Evolutionary conservation across 2,888 invertebrate genomes (phyloP), one percentile per base, ranked within the genome.

Genomic region (Meandrusa payeni): DNA sequence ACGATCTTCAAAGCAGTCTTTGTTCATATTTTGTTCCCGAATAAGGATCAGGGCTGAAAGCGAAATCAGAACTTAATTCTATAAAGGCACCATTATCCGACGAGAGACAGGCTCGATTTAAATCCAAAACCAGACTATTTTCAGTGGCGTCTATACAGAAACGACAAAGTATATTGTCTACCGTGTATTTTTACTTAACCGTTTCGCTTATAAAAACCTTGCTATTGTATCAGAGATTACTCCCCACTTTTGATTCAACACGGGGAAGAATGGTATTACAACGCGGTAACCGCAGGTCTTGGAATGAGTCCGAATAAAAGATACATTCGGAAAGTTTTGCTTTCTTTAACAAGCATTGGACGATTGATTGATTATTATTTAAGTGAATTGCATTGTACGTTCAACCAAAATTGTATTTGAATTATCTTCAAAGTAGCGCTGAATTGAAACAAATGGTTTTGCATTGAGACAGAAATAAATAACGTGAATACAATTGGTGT

Each of bases 191-290:
- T 43, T 43, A 32, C 32, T 43, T 38, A 38, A 38, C 38, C 32
- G 37, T 32, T 43, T 23, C 10, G n/a, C 20, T 41, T 23, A 26
- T 43, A 32, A 42, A 36, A 36, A 29, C 15, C 23, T 17, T 31
- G 29, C 36, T 29, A 24, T 36, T 42, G 36, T 42, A 36, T 42
- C 42, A 29, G 29, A 42, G 42, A 42, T 42, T 42, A 36, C 36
- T 29, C 9, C 42, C 36, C 31, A 36, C 42, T 42, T 36, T 42
- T 37, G 36, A 37, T 31, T 37, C 29, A 31, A 19, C 7, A 29
- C 36, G 36, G 37, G 29, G 31, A 37, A 29, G 23, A 42, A 37
- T 42, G n/a, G 19, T 36, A 29, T 42, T 37, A 41, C 12, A 24
- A 42, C 28, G 23, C 42, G 19, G 42, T 31, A 37, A 42, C 17